Percentiles rank a stretch among this genome's conserved stretches.
These are phyloP conservation scores for Cecropterus lyciades DNA, from an alignment of 1,140 invertebrate genomes.

Conservation along the genomic window DNA sequence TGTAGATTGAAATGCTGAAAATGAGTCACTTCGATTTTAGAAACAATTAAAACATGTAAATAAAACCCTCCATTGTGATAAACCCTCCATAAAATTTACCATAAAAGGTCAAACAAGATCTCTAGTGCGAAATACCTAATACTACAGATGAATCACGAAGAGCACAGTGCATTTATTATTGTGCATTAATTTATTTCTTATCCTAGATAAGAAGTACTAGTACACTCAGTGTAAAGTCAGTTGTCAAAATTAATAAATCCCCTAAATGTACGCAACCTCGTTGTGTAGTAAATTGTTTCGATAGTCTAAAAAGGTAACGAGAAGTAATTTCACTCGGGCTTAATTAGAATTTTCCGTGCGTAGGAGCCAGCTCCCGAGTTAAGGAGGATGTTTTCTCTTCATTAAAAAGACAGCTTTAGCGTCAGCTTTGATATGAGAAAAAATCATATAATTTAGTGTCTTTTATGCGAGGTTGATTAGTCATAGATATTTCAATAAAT, in stretches of 20 bases:
- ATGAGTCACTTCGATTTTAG: conserved; percentile 3
- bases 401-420: not conserved
- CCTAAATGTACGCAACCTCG: conserved; percentile 6
- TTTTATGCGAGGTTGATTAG: not conserved
- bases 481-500: not conserved
- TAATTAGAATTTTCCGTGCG: conserved; percentile 21
- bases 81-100: too few species aligned
- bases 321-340: conserved; percentile 18
- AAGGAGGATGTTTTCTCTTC: not conserved
- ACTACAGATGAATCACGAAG: too few species aligned
- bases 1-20: conserved; percentile 2
- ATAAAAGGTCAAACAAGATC: too few species aligned
- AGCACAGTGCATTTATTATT: too few species aligned
- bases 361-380: not conserved
- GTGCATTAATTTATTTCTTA: too few species aligned
- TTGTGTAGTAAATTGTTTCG: conserved; percentile 13
- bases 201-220: too few species aligned
- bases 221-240: too few species aligned
- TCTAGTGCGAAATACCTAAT: too few species aligned
- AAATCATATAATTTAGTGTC: not conserved
- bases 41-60: not conserved
- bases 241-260: conserved; percentile 3
- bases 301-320: conserved; percentile 19
- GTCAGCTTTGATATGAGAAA: not conserved
- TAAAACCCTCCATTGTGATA: too few species aligned